Evolutionary conservation across 1,140 invertebrate species (phyloP), one percentile per base, ranked within the genome.

Genomic region (Rhysida immarginata): DNA sequence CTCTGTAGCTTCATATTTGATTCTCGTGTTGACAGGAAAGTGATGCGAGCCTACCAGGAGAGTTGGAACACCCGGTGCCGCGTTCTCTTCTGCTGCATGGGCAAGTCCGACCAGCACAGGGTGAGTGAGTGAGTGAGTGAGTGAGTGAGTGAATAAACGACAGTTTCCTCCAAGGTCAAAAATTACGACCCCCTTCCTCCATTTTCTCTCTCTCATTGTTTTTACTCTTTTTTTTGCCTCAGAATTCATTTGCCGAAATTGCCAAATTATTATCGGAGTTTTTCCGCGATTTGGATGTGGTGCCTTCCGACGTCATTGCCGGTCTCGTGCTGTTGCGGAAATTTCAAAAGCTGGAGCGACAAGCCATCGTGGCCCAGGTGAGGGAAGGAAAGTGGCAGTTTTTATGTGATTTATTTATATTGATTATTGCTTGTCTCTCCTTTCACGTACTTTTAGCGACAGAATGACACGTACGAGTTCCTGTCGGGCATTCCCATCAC

Each of bases 241-340:
- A 87, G 73, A 87, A 86, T 65, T 87, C 85, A 1, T 88, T 90
- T 64, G 77, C 84, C 2, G 89, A 93, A 66, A 88, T 93, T 54
- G 88, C 89, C 0, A 74, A 84, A 49, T 68, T 94, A 43, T 70
- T 94, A 46, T 89, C 87, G 53, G 88, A 92, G 64, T 92, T 91
- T 68, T 92, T 92, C 64, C 77, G 87, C 8, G 87, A 93, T 68
- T 65, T 93, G 54, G 89, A 93, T 70, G 86, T 93, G n/a, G 88
- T 92, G 2, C 87, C 87, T 1, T 88, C 87, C 26, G 89, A 93
- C 71, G 86, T 93, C 2, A 78, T 92, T 2, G 88, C 87, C 13
- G 89, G 89, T 3, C 69, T 93, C 21, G 82, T 92, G 0, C 69
- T 93, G 16, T 73, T 92, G 16, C 71, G 87, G 35, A 83, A 85